These are phyloP conservation scores for Eupithecia inturbata DNA, from an alignment of 2,888 invertebrate genomes.

Conservation along the genomic window DNA sequence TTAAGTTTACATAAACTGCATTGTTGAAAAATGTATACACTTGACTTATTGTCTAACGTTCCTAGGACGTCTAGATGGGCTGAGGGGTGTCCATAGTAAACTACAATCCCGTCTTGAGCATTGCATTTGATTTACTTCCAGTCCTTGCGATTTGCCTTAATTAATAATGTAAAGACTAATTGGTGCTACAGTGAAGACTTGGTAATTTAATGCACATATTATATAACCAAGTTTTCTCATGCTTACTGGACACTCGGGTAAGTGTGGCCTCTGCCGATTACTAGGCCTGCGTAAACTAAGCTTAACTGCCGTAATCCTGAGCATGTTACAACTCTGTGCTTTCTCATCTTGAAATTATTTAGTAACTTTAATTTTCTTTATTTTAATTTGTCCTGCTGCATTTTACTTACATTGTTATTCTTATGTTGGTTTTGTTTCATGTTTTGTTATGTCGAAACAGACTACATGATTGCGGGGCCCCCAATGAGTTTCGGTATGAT, in stretches of 20 bases:
- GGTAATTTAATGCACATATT: not conserved
- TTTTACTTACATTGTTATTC: constrained; percentile 86
- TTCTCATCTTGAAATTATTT: constrained; percentile 60
- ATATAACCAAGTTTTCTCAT: too few relatives aligned
- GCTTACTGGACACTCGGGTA: not conserved
- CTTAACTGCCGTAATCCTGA: constrained; percentile 46
- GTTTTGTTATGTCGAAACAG: constrained; percentile 87
- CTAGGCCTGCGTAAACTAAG: not conserved
- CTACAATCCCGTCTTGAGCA: not conserved
- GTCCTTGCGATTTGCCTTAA: not conserved
- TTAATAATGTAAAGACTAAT: not conserved
- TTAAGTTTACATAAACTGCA: not conserved
- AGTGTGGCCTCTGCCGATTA: not conserved
- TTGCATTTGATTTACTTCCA: not conserved
- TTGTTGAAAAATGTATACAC: not conserved
- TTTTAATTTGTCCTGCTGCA: constrained; percentile 63
- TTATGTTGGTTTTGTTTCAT: constrained; percentile 89
- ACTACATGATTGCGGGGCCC: constrained; percentile 90
- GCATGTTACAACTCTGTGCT: constrained; percentile 79
- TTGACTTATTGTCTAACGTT: not conserved
- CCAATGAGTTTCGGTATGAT: constrained; percentile 94
- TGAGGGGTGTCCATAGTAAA: not conserved
- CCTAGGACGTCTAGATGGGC: not conserved
- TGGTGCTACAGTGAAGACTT: not conserved
- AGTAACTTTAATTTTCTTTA: constrained; percentile 56